Conservation (phyloP, 2,888 invertebrate genomes). For the Parascotia fuliginaria region DNA sequence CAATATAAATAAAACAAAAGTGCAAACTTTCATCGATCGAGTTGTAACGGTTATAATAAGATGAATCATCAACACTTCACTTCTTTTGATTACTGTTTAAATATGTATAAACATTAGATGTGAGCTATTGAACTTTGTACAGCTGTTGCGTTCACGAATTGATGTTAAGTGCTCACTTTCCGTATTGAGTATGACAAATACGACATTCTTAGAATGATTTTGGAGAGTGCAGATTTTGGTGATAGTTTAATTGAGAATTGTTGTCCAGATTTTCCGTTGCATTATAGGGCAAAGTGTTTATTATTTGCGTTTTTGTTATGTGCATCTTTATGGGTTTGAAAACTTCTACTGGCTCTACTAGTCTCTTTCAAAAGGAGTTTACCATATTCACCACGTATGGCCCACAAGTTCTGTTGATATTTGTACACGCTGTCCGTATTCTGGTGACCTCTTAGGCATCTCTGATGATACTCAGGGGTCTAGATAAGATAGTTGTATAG, state of each 20-base stretch:
- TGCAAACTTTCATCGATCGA: conserved; percentile 64
- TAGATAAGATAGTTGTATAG: too few species aligned
- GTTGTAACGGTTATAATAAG: conserved; percentile 60
- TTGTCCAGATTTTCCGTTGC: not conserved
- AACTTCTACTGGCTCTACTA: too few species aligned
- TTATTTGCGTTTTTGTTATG: too few species aligned
- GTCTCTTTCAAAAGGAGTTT: too few species aligned
- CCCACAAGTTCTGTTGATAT: too few species aligned
- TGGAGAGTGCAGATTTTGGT: not conserved
- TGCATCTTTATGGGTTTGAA: too few species aligned
- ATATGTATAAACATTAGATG: conserved; percentile 24
- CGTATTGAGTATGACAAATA: conserved; percentile 14
- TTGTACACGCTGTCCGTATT: too few species aligned
- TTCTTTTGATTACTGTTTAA: conserved; percentile 49
- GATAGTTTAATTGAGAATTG: not conserved
- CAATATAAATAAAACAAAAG: conserved; percentile 40
- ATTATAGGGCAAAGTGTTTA: too few species aligned
- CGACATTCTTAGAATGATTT: conserved; percentile 10
- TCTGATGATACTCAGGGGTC: too few species aligned
- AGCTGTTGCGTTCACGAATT: conserved; percentile 26
- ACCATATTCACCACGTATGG: too few species aligned
- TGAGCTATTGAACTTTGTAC: conserved; percentile 36
- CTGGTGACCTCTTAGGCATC: too few species aligned
- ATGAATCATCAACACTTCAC: conserved; percentile 59
- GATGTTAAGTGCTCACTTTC: conserved; percentile 26